Evolutionary conservation across 64 coral and sea anemone genomes (phyloP), one percentile per base, ranked within the genome.

Genomic region (Cladopsammia gracilis): DNA sequence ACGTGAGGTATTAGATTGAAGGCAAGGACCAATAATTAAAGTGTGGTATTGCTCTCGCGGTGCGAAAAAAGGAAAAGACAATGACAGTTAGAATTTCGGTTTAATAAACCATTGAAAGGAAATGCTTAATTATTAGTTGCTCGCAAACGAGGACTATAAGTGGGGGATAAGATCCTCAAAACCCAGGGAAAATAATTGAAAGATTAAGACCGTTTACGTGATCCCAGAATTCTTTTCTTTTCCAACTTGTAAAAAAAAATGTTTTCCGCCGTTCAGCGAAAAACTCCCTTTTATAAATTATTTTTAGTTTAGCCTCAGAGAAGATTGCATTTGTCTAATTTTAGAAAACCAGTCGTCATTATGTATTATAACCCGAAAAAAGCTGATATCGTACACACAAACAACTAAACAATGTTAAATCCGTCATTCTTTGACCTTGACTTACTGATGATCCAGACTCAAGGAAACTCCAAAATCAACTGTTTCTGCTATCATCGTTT

Each of bases 61-160:
- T 64, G 80, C 43, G 14, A 62, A 44, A 84, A 84, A 84, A 59
- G 8, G 44, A 19, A 67, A 67, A 10, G 18, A 84, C 80, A 66
- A 84, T 84, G 45, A 50, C 62, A 58, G 47, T 75, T 75, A 3
- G 19, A 8, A 46, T 5, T 83, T 84, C 80, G 43, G 60, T 84
- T 67, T 84, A 67, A 84, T 51, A 84, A 84, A 84, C 62, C 42
- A 84, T 84, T 67, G 68, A 10, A 46, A 67, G 80, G 61, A 84
- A 84, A 84, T 84, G 42, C 20, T 84, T 68, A 42, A 68, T 67
- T 84, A 66, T 50, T 22, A 14, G 62, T 51, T 68, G 44, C 62
- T 61, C 80, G 18, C 80, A 84, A 67, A 44, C 13, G 24, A 67
- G 48, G 45, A 34, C 34, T 34, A 34, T 34, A 34, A 34, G 34